Percentiles rank a stretch among this genome's conserved stretches.
These are phyloP conservation scores for Melieria crassipennis DNA, from an alignment of 2,888 invertebrate genomes.

Conservation along the genomic window DNA sequence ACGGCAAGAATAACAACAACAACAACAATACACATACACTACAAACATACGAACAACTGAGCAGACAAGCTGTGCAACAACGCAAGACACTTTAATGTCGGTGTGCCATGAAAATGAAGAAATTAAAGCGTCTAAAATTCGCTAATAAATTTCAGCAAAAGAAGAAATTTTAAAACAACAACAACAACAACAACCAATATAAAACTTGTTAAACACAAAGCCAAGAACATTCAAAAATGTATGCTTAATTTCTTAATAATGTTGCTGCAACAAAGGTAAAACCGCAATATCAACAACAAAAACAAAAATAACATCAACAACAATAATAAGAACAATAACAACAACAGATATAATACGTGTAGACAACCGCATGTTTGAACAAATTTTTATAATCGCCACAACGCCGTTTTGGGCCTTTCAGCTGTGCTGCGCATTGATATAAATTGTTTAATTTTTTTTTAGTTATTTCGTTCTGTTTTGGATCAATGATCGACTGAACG, in stretches of 20 bases:
- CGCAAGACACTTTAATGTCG: too few species aligned
- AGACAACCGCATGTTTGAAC: too few species aligned
- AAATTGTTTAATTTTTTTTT: too few species aligned
- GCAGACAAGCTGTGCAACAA: too few species aligned
- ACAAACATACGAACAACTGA: constrained; percentile 30
- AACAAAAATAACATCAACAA: constrained; percentile 21
- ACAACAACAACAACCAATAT: background rate
- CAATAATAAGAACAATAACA: constrained; percentile 8
- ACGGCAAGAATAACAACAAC: background rate
- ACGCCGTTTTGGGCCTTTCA: too few species aligned
- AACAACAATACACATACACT: background rate
- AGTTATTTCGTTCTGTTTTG: too few species aligned
- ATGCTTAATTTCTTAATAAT: background rate
- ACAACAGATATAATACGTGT: background rate
- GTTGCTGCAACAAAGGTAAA: background rate
- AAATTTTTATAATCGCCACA: too few species aligned
- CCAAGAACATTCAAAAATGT: constrained; percentile 17
- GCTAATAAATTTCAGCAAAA: too few species aligned
- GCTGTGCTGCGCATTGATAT: too few species aligned
- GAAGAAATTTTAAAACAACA: background rate
- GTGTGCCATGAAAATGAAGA: too few species aligned
- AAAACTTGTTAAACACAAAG: background rate
- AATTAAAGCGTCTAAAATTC: too few species aligned
- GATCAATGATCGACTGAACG: too few species aligned
- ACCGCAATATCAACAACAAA: constrained; percentile 14